These are phyloP conservation scores for Sebastiscus albofasciatus DNA, from an alignment of 2,797 vertebrate species.

Conservation along the genomic window DNA sequence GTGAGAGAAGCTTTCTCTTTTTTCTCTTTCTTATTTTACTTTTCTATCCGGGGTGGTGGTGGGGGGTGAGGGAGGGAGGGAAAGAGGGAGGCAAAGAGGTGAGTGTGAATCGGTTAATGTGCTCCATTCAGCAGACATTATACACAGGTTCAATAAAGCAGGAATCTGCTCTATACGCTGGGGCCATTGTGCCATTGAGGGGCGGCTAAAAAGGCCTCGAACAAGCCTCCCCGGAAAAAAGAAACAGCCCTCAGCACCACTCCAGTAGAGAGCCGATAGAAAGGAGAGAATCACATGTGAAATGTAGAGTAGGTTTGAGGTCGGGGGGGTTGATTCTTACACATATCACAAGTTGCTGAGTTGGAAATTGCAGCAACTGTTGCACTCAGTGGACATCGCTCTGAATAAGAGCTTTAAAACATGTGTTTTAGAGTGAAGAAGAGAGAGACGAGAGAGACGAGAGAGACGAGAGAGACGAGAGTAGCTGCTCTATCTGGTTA, in stretches of 20 bases:
- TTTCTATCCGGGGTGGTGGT: slow-evolving; percentile 33
- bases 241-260: slow-evolving; percentile 65
- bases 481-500: too few species aligned
- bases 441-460: background rate
- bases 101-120: slow-evolving; percentile 81
- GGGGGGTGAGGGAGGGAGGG: background rate
- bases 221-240: slow-evolving; percentile 58
- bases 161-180: slow-evolving; percentile 75
- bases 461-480: background rate
- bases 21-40: slow-evolving; percentile 61
- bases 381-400: background rate
- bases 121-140: slow-evolving; percentile 80
- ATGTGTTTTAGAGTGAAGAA: background rate
- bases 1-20: slow-evolving; percentile 57
- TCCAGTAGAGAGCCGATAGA: slow-evolving; percentile 64
- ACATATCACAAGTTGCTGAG: slow-evolving; percentile 24
- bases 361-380: slow-evolving; percentile 3
- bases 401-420: background rate
- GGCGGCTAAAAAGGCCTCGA: slow-evolving; percentile 65
- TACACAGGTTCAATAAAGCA: slow-evolving; percentile 82
- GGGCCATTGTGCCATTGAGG: slow-evolving; percentile 77
- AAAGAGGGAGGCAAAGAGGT: slow-evolving; percentile 44
- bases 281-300: slow-evolving; percentile 48
- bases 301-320: slow-evolving; percentile 5
- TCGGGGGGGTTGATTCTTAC: slow-evolving; percentile 31